These are phyloP conservation scores for Ochropacha duplaris DNA, from an alignment of 2,888 invertebrate species.

Conservation along the genomic window DNA sequence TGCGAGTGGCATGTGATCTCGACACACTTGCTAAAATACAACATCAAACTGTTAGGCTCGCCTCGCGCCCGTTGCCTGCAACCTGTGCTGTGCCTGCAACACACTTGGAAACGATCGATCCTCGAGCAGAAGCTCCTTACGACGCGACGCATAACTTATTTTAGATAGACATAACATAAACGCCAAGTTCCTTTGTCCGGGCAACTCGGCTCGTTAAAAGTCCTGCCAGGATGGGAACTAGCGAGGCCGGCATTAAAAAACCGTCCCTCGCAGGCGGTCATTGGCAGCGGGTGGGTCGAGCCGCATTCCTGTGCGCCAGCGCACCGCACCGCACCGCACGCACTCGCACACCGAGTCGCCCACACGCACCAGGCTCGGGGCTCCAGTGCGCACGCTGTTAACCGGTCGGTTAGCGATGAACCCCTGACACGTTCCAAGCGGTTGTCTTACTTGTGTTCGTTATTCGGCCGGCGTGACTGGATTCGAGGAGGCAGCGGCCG, in stretches of 20 bases:
- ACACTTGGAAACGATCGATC: conserved; percentile 17
- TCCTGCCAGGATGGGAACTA: conserved; percentile 67
- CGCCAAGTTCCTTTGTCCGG: conserved; percentile 48
- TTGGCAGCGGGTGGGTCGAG: conserved; percentile 79
- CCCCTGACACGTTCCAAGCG: conserved; percentile 13
- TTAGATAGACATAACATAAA: conserved; percentile 25
- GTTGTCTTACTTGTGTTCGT: conserved; percentile 19
- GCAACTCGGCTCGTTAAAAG: conserved; percentile 54
- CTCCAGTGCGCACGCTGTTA: conserved; percentile 33
- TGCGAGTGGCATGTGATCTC: conserved; percentile 52
- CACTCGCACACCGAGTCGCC: conserved; percentile 58
- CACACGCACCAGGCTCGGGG: conserved; percentile 36
- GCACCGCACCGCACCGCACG: conserved; percentile 66
- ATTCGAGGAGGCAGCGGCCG: conserved; percentile 41
- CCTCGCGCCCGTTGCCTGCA: not conserved
- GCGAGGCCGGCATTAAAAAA: conserved; percentile 71
- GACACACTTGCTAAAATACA: conserved; percentile 50
- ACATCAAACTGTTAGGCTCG: conserved; percentile 24
- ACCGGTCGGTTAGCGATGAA: conserved; percentile 27
- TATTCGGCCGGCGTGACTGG: conserved; percentile 36
- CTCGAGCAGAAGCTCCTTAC: conserved; percentile 5
- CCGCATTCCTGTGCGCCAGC: conserved; percentile 79
- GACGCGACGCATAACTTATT: conserved; percentile 19
- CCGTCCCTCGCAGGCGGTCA: conserved; percentile 77
- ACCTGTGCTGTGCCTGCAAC: no score